Evolutionary conservation across 2,797 vertebrate species (phyloP).

Genomic region (Naso thynnoides): DNA sequence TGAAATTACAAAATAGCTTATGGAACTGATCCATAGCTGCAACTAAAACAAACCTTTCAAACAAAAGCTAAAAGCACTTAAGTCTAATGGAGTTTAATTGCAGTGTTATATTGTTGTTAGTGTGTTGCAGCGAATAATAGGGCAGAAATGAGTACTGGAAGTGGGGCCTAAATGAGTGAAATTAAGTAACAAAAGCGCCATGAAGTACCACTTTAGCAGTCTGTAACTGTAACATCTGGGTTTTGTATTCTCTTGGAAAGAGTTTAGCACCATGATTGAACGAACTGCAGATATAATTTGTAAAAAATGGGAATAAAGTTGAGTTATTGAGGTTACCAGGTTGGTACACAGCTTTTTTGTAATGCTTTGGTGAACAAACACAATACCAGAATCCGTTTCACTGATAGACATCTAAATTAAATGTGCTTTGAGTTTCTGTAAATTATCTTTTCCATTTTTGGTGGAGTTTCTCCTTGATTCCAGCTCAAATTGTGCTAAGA

Average conservation of each 20-base stretch:
- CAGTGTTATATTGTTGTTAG: background rate
- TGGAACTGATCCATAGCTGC: background rate
- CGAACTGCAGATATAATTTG: background rate
- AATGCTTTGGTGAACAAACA: background rate
- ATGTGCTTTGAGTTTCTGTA: background rate
- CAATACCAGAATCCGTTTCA: background rate
- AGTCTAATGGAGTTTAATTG: background rate
- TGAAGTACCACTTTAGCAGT: background rate
- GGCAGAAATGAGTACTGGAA: background rate
- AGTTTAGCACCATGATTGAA: background rate
- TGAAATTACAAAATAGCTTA: background rate
- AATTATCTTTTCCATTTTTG: background rate
- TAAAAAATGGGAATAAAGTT: too few species aligned
- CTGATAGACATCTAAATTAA: background rate
- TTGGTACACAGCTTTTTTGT: background rate
- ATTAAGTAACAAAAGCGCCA: background rate
- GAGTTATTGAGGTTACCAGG: background rate
- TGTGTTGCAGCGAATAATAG: background rate
- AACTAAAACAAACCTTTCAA: background rate
- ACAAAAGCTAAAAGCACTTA: background rate
- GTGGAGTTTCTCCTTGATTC: background rate
- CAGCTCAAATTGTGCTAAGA: slow-evolving; percentile 8
- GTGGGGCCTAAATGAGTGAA: background rate
- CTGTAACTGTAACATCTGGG: too few species aligned
- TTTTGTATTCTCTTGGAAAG: too few species aligned